Evolutionary conservation across 2,888 invertebrate genomes (phyloP), one percentile per base, ranked within the genome.

Genomic region (Orthosia gracilis): DNA sequence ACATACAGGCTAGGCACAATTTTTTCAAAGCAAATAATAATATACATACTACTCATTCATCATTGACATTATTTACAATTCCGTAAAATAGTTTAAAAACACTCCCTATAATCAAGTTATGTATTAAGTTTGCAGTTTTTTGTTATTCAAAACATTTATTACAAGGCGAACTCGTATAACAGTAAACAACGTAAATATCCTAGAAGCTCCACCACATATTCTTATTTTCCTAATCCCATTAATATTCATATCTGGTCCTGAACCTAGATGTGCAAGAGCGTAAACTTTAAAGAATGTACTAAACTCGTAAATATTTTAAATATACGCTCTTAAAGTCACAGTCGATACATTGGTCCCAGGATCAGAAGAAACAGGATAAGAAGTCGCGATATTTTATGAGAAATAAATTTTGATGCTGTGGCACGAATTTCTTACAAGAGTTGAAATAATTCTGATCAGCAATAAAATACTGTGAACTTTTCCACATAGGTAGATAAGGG

Each of bases 291-390:
- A 80, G 81, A 86, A 87, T 87, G 83, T 84, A 89, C 80, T 80
- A 64, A 69, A 82, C 80, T 87, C 86, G 85, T 89, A 89, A 89
- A 89, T 86, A 89, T 85, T 87, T 85, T 87, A 86, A 87, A 89
- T 86, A 84, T 86, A 87, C 85, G 88, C 85, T 85, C 85, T 85
- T 84, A 85, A 82, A 84, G 83, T 82, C 75, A 71, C 78, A 84
- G 79, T 85, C 87, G 77, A 87, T 88, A 83, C 82, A 81, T 78
- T 59, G 70, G 26, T 74, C 31, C 71, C 18, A 57, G 21, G 82
- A 85, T 52, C 80, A 1, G 1, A 0, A 52, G 21, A 2, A 0
- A 1, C 15, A 49, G 87, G 89, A 89, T 87, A 72, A 63, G 80
- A 58, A 66, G 18, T 64, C 2, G 15, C 26, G 12, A 23, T 17